Percentiles rank a stretch among this genome's conserved stretches.
These are phyloP conservation scores for Ophion obscuratus DNA, from an alignment of 2,888 invertebrate species.

Conservation along the genomic window DNA sequence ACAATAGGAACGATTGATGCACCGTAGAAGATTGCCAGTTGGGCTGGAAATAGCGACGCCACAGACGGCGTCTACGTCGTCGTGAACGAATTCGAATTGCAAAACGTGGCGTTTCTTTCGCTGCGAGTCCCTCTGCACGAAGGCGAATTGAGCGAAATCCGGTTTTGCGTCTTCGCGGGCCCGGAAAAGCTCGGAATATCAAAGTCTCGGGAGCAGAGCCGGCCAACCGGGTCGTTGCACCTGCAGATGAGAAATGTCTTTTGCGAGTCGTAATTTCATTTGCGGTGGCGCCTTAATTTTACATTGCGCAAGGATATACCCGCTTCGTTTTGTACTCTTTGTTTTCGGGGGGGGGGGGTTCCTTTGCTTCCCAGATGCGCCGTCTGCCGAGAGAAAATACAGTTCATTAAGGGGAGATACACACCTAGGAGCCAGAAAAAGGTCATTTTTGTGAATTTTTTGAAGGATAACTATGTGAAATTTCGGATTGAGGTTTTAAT, in stretches of 20 bases:
- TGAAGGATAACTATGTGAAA: too few relatives aligned
- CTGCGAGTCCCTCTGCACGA: background rate
- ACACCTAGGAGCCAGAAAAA: too few relatives aligned
- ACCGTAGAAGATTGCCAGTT: background rate
- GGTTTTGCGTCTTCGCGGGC: constrained; percentile 31
- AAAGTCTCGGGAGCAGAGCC: background rate
- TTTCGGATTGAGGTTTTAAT: too few relatives aligned
- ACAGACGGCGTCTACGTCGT: background rate
- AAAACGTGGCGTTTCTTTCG: constrained; percentile 28
- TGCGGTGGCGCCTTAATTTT: constrained; percentile 58
- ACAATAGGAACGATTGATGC: constrained; percentile 40
- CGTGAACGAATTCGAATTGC: constrained; percentile 55
- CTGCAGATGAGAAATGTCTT: constrained; percentile 47
- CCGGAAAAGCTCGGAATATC: constrained; percentile 44
- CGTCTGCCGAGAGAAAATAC: constrained; percentile 14
- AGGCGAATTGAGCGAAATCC: constrained; percentile 44
- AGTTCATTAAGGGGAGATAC: constrained; percentile 6
- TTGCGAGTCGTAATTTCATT: constrained; percentile 59
- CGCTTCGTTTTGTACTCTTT: constrained; percentile 14
- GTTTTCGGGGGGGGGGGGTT: background rate
- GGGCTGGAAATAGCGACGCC: constrained; percentile 1
- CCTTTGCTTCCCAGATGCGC: background rate
- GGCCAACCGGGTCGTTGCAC: constrained; percentile 59
- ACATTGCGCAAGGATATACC: constrained; percentile 53
- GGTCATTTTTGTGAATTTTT: too few relatives aligned